Conservation (phyloP, 30 jellyfish, hydroid and myxozoan species). For the Aurelia aurita complex sp. Pacific region DNA sequence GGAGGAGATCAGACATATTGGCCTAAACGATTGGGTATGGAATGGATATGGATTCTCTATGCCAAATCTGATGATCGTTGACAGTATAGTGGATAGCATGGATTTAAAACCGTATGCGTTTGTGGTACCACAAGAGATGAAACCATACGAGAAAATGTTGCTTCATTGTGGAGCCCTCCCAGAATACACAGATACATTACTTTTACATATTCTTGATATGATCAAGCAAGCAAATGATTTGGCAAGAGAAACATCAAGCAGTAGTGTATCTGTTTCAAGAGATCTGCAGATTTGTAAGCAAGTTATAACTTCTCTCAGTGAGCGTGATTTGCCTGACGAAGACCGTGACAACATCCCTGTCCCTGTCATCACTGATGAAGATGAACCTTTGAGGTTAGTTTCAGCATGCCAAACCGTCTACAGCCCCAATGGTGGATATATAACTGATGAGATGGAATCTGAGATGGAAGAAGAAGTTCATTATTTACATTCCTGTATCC, state of each 20-base stretch:
- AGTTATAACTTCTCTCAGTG: neutral
- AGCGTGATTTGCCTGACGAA: neutral
- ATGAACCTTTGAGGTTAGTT: neutral
- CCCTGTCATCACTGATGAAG: conserved; percentile 31
- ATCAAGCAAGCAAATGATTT: conserved; percentile 6
- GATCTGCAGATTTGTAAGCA: conserved; percentile 10
- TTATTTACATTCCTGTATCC: conserved; percentile 34
- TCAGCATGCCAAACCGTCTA: conserved; percentile 26
- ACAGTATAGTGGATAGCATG: neutral
- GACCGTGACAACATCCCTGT: conserved; percentile 13
- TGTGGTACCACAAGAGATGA: conserved; percentile 19
- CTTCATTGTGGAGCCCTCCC: neutral
- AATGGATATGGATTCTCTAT: conserved; percentile 26
- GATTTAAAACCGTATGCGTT: conserved; percentile 39
- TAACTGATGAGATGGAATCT: neutral
- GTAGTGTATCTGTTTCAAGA: neutral
- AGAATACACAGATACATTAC: neutral
- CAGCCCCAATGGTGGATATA: neutral
- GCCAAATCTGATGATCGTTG: conserved; percentile 16
- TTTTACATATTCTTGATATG: neutral
- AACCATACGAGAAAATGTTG: neutral
- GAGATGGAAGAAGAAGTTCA: conserved; percentile 20
- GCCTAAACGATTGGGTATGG: conserved; percentile 34
- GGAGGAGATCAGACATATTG: too few species aligned
- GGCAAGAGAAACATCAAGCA: neutral